Percentiles rank a stretch among this genome's conserved stretches.
phyloP scores from a whole-genome alignment of 1,140 invertebrate genomes.

The Vanessa atalanta region DNA sequence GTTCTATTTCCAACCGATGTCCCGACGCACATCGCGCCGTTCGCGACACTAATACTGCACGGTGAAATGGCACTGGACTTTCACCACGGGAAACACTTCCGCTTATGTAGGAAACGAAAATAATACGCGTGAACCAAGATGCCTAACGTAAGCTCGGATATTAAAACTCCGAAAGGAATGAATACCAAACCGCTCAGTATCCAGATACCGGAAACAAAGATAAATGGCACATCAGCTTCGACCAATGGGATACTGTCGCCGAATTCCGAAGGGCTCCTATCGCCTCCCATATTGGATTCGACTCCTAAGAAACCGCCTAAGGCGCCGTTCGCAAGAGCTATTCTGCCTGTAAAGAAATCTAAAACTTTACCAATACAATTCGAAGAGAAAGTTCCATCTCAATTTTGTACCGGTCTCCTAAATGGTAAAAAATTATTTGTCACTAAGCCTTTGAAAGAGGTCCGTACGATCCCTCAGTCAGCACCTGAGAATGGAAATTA shows the following conservation, averaged over 20 bases:
- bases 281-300: conserved; percentile 67
- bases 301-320: conserved; percentile 70
- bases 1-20: conserved; percentile 76
- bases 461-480: conserved; percentile 65
- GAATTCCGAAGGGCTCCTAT: conserved; percentile 61
- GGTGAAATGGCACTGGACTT: conserved; percentile 76
- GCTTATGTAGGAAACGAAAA: conserved; percentile 67
- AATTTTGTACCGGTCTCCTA: conserved; percentile 52
- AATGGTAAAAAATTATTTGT: conserved; percentile 71
- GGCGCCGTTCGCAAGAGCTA: conserved; percentile 58
- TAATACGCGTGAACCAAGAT: conserved; percentile 55
- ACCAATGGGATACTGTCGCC: conserved; percentile 56
- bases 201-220: conserved; percentile 59
- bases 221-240: conserved; percentile 41
- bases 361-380: conserved; percentile 76
- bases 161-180: conserved; percentile 44
- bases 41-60: conserved; percentile 68
- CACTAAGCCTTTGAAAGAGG: conserved; percentile 75
- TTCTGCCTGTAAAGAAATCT: conserved; percentile 75
- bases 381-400: conserved; percentile 65
- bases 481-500: conserved; percentile 55
- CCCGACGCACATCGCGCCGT: conserved; percentile 65
- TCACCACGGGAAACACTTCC: conserved; percentile 66
- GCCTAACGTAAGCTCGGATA: conserved; percentile 53
- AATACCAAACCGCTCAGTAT: conserved; percentile 52